Percentiles rank a stretch among this genome's conserved stretches.
Evolutionary conservation across 53 echinoderm and acorn worm species (phyloP).

Genomic region (Crossaster papposus): DNA sequence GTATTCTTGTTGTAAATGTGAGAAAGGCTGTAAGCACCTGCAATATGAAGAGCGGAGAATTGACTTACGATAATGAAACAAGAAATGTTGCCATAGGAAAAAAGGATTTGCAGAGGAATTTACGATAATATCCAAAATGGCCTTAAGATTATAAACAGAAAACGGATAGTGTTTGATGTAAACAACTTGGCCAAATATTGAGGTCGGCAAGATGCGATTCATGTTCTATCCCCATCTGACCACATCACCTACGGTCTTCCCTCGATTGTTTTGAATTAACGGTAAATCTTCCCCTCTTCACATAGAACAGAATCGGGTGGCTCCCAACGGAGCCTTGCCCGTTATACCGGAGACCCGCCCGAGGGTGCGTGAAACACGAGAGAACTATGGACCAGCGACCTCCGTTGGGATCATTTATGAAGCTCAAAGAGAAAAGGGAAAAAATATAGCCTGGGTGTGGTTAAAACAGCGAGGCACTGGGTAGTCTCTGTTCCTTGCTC

Average conservation of each 20-base stretch:
- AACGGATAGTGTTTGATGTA: slow-evolving; percentile 31
- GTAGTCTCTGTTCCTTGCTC: neutral
- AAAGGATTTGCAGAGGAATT: neutral
- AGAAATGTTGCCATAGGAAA: neutral
- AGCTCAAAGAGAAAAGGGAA: neutral
- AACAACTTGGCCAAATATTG: slow-evolving; percentile 54
- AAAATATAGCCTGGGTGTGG: slow-evolving; percentile 41
- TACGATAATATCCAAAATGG: slow-evolving; percentile 3
- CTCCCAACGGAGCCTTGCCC: slow-evolving; percentile 43
- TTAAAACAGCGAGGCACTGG: neutral
- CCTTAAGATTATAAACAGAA: slow-evolving; percentile 29
- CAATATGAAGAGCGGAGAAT: neutral
- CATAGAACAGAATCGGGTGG: slow-evolving; percentile 30
- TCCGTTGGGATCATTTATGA: slow-evolving; percentile 30
- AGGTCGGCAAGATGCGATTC: slow-evolving; percentile 11
- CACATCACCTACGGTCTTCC: slow-evolving; percentile 31
- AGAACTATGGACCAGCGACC: neutral
- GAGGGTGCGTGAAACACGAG: slow-evolving; percentile 53
- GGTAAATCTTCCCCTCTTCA: neutral
- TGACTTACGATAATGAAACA: neutral
- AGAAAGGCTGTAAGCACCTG: too few species aligned
- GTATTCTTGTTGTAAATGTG: too few species aligned
- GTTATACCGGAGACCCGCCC: slow-evolving; percentile 46
- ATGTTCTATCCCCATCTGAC: slow-evolving; percentile 36
- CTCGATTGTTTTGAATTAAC: slow-evolving; percentile 36